Evolutionary conservation across 2,888 invertebrate species (phyloP).

Genomic region (Chloromyia formosa): DNA sequence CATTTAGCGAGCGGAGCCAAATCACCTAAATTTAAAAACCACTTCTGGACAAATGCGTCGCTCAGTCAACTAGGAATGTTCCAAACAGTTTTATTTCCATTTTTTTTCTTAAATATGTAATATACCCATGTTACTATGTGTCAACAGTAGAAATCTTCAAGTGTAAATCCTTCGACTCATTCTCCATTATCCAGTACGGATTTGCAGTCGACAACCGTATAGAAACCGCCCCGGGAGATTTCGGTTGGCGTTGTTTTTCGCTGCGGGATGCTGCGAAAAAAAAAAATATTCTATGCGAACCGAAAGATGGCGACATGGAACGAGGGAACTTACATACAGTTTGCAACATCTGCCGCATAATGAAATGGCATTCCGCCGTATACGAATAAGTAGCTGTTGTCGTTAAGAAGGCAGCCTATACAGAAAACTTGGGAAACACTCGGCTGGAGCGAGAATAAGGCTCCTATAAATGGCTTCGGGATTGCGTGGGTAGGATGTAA

Average conservation of each 20-base stretch:
- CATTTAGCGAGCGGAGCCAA: too few species aligned
- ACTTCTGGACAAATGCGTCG: too few species aligned
- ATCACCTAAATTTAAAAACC: too few species aligned
- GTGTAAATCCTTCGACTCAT: too few species aligned
- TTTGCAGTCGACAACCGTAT: background rate
- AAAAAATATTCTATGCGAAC: background rate
- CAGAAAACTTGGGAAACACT: slow-evolving; percentile 11
- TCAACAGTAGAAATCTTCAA: too few species aligned
- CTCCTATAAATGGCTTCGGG: slow-evolving; percentile 20
- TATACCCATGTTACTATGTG: too few species aligned
- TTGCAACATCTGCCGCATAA: slow-evolving; percentile 47
- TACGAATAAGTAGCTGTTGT: background rate
- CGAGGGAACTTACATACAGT: slow-evolving; percentile 21
- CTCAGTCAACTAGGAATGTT: too few species aligned
- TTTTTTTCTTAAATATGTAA: too few species aligned
- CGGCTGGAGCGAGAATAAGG: background rate
- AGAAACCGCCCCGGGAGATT: slow-evolving; percentile 14
- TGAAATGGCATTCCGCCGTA: slow-evolving; percentile 40
- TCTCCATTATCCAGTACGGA: background rate
- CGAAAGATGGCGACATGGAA: background rate
- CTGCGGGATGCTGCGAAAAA: slow-evolving; percentile 6
- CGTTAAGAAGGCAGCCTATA: slow-evolving; percentile 20
- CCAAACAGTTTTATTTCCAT: too few species aligned
- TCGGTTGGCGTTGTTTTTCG: slow-evolving; percentile 7
- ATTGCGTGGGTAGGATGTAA: slow-evolving; percentile 35